Evolutionary conservation across 1,140 invertebrate genomes (phyloP).

Genomic region (Bombus polaris): DNA sequence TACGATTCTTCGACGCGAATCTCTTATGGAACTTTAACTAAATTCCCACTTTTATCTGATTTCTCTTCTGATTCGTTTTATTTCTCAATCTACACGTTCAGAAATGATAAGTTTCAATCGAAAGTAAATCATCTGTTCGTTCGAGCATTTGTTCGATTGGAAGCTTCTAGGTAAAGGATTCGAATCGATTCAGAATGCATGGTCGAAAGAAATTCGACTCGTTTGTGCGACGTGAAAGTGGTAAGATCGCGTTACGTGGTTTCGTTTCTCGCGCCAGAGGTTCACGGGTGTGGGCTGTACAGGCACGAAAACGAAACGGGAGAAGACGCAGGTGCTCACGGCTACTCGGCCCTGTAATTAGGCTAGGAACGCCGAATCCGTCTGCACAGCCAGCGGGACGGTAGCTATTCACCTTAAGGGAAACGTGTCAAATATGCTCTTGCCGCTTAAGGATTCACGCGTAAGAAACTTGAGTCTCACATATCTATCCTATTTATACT

Average conservation of each 20-base stretch:
- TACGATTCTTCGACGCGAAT: neutral
- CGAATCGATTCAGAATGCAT: neutral
- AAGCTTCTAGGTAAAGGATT: neutral
- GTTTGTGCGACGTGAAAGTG: conserved; percentile 1
- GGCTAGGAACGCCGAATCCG: conserved; percentile 71
- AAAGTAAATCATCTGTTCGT: neutral
- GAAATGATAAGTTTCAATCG: neutral
- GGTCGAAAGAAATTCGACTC: conserved; percentile 19
- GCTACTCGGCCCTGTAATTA: conserved; percentile 70
- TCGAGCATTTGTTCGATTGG: neutral
- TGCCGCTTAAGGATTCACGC: conserved; percentile 24
- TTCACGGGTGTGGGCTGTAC: conserved; percentile 55
- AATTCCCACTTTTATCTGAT: no score
- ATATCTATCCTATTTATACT: no score
- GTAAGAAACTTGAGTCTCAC: neutral
- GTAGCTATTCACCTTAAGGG: conserved; percentile 63
- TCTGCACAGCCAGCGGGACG: conserved; percentile 56
- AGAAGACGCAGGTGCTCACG: conserved; percentile 65
- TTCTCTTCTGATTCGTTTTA: neutral
- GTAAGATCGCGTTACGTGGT: conserved; percentile 44
- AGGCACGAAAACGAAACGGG: conserved; percentile 67
- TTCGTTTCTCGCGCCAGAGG: conserved; percentile 47
- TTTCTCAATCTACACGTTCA: no score
- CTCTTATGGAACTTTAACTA: neutral
- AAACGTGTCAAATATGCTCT: conserved; percentile 62